phyloP scores from a whole-genome alignment of 2,888 invertebrate genomes.

The Oscheius myriophilus region DNA sequence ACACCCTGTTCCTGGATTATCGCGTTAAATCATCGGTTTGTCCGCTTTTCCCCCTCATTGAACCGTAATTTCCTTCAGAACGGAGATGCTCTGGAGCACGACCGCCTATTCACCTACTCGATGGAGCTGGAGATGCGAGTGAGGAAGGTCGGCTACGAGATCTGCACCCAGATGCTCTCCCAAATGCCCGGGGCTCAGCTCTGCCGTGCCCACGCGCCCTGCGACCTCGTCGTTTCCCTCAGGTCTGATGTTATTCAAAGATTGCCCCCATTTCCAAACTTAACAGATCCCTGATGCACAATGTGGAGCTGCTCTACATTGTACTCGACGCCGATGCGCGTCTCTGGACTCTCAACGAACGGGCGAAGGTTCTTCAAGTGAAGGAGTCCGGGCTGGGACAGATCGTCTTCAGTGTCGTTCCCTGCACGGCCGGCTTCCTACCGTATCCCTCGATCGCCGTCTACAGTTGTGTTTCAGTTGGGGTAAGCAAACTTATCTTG shows the following conservation, averaged over 20 bases:
- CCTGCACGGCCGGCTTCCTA: slow-evolving; percentile 63
- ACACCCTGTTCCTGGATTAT: slow-evolving; percentile 24
- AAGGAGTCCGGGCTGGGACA: slow-evolving; percentile 69
- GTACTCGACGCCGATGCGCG: slow-evolving; percentile 59
- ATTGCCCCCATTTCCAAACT: neutral
- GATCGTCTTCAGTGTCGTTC: slow-evolving; percentile 60
- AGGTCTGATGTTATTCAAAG: slow-evolving; percentile 41
- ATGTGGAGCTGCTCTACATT: slow-evolving; percentile 46
- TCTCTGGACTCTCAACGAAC: slow-evolving; percentile 55
- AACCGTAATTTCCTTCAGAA: slow-evolving; percentile 11
- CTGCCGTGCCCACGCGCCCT: slow-evolving; percentile 61
- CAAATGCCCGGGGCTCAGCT: slow-evolving; percentile 66
- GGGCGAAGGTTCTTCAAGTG: slow-evolving; percentile 59
- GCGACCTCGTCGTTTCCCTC: slow-evolving; percentile 66
- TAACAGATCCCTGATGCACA: slow-evolving; percentile 25
- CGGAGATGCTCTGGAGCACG: neutral
- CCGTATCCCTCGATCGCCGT: slow-evolving; percentile 67
- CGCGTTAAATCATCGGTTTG: slow-evolving; percentile 19
- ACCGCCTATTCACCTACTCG: slow-evolving; percentile 46
- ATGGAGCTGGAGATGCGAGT: slow-evolving; percentile 52
- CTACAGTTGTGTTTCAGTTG: slow-evolving; percentile 48
- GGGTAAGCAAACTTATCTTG: slow-evolving; percentile 24
- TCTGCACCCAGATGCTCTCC: slow-evolving; percentile 67
- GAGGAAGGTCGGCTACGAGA: slow-evolving; percentile 61
- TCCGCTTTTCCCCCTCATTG: neutral